Evolutionary conservation across 2,113 vertebrate species (phyloP).

Genomic region (Sisor rabdophorus): DNA sequence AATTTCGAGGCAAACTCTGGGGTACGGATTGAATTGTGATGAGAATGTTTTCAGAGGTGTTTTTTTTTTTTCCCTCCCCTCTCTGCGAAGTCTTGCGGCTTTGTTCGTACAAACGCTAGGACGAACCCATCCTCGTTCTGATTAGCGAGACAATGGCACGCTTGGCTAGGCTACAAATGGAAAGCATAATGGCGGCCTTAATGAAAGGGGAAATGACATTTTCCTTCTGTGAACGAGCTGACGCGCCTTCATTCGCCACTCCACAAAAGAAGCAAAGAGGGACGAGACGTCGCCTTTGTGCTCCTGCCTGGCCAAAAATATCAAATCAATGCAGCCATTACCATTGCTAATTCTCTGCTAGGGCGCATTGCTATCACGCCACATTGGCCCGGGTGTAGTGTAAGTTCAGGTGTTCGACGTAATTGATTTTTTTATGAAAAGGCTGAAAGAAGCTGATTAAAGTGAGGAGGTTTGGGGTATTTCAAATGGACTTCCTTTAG

Average conservation of each 20-base stretch:
- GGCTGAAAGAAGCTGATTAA: constrained; percentile 62
- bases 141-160: constrained; percentile 49
- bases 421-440: constrained; percentile 73
- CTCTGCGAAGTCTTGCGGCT: constrained; percentile 23
- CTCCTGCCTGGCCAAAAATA: constrained; percentile 59
- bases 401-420: constrained; percentile 75
- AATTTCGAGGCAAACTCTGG: constrained; percentile 28
- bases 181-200: constrained; percentile 42
- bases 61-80: background rate
- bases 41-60: constrained; percentile 28
- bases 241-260: constrained; percentile 66
- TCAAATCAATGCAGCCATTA: constrained; percentile 69
- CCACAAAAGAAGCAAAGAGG: constrained; percentile 58
- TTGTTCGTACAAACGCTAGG: constrained; percentile 37
- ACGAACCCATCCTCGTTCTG: constrained; percentile 38
- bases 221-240: constrained; percentile 61
- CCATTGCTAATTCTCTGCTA: constrained; percentile 72
- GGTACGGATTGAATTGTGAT: constrained; percentile 27
- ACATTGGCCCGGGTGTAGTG: constrained; percentile 71
- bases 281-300: constrained; percentile 54
- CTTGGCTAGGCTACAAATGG: constrained; percentile 35
- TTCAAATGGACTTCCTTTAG: constrained; percentile 61
- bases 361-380: constrained; percentile 63
- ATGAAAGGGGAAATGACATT: constrained; percentile 59
- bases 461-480: constrained; percentile 53